phyloP scores from a whole-genome alignment of 2,888 invertebrate species.

The Amblyjoppa fuscipennis region DNA sequence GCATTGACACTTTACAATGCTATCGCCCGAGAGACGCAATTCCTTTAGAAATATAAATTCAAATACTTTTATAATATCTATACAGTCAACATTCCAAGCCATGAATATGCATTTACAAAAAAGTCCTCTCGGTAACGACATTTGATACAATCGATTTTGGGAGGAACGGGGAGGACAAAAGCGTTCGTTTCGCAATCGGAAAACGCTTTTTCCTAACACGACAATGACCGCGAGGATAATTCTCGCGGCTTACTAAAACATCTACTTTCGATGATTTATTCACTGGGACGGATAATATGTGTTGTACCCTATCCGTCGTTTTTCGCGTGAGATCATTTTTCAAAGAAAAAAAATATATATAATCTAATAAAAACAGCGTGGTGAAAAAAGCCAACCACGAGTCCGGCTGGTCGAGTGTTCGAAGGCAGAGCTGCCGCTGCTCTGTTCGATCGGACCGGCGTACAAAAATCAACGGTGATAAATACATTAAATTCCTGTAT shows the following conservation, averaged over 20 bases:
- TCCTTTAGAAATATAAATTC: background rate
- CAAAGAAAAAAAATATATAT: background rate
- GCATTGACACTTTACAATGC: background rate
- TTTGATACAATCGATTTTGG: constrained; percentile 12
- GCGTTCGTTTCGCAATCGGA: background rate
- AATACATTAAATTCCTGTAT: constrained; percentile 1
- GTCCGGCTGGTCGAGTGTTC: background rate
- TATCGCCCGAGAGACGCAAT: background rate
- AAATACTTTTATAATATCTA: constrained; percentile 14
- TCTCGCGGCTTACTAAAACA: background rate
- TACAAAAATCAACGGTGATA: background rate
- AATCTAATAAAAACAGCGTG: background rate
- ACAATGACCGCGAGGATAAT: background rate
- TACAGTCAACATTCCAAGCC: constrained; percentile 17
- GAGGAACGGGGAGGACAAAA: background rate
- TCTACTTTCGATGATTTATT: background rate
- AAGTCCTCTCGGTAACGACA: constrained; percentile 38
- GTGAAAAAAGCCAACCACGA: background rate
- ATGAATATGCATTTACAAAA: constrained; percentile 39
- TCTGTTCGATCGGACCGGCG: background rate
- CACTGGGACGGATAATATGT: background rate
- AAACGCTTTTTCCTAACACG: background rate
- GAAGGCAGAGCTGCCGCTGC: background rate
- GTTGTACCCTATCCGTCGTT: background rate
- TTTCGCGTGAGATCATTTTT: background rate